Percentiles rank a stretch among this genome's conserved stretches.
phyloP scores from a whole-genome alignment of 2,113 vertebrate genomes.

The Alethe castanea region DNA sequence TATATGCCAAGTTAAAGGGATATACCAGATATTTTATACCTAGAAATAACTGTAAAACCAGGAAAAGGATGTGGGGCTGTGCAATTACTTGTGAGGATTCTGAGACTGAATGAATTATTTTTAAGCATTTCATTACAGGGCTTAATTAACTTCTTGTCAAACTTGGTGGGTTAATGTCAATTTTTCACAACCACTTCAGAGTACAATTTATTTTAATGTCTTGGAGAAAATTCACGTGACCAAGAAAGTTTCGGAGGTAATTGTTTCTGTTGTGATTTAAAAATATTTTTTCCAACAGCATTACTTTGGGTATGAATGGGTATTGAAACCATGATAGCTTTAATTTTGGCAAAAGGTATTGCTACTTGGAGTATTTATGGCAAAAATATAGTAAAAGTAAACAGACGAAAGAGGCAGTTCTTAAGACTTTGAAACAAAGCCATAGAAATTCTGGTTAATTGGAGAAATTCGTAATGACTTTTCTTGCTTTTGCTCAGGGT shows the following conservation, averaged over 20 bases:
- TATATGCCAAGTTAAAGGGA: background rate
- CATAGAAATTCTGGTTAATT: background rate
- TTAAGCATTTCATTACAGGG: background rate
- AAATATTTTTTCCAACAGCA: background rate
- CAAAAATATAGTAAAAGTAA: background rate
- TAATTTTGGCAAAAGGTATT: background rate
- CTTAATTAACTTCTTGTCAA: constrained; percentile 12
- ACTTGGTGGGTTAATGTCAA: background rate
- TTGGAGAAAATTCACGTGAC: background rate
- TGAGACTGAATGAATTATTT: background rate
- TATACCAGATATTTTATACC: background rate
- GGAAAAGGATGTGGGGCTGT: background rate
- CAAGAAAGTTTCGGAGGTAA: background rate
- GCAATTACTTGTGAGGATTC: background rate
- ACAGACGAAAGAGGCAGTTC: background rate
- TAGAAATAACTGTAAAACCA: background rate
- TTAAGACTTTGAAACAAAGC: background rate
- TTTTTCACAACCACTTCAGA: background rate
- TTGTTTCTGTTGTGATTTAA: background rate
- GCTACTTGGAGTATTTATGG: background rate
- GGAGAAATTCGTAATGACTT: background rate
- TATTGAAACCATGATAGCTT: background rate
- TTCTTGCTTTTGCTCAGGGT: background rate
- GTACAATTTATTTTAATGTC: background rate
- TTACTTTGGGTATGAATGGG: background rate